phyloP scores from a whole-genome alignment of 2,888 invertebrate species.

The Pilophorus perplexus region DNA sequence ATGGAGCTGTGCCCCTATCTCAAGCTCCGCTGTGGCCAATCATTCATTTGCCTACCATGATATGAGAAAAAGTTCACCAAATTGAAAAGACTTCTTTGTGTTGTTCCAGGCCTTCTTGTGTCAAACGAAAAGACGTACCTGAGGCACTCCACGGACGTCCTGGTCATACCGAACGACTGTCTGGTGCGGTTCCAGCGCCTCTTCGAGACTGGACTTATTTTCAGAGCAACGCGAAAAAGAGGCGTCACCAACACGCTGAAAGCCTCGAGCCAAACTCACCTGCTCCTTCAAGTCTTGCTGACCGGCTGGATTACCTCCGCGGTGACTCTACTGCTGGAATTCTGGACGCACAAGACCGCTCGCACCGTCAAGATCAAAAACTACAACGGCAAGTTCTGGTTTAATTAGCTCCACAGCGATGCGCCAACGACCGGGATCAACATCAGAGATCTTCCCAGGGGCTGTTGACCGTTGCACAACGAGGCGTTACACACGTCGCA shows the following conservation, averaged over 20 bases:
- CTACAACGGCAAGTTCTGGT: not conserved
- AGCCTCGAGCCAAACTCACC: not conserved
- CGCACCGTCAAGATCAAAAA: not conserved
- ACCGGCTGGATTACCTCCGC: not conserved
- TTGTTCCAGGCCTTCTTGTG: conserved; percentile 17
- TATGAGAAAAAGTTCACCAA: too few relatives aligned
- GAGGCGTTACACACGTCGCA: not conserved
- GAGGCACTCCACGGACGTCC: not conserved
- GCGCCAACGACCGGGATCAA: not conserved
- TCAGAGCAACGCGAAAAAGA: not conserved
- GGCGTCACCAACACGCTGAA: not conserved
- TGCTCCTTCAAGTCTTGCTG: not conserved
- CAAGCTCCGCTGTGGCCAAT: too few relatives aligned
- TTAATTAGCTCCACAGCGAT: not conserved
- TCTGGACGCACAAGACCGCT: not conserved
- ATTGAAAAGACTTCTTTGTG: too few relatives aligned
- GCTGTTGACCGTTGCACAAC: not conserved
- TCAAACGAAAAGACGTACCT: not conserved
- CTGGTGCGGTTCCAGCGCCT: not conserved
- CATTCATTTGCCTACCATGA: too few relatives aligned
- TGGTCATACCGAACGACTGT: not conserved
- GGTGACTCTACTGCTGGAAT: not conserved
- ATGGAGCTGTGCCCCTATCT: too few relatives aligned
- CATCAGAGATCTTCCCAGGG: not conserved
- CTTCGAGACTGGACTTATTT: conserved; percentile 20